Evolutionary conservation across 2,113 vertebrate species (phyloP).

Genomic region (Paradoxurus hermaphroditus): DNA sequence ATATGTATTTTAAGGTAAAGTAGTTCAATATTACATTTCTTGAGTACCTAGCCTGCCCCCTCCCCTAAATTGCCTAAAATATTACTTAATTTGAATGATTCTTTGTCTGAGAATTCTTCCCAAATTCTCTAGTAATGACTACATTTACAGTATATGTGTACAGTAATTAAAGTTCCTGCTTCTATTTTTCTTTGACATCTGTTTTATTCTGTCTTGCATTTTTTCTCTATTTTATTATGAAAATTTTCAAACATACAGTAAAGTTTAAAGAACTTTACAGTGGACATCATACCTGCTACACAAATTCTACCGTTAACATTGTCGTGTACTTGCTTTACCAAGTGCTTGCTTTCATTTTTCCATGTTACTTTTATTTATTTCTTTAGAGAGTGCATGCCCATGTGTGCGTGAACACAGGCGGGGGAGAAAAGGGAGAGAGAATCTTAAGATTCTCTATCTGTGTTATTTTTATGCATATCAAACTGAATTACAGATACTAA

Average conservation of each 20-base stretch:
- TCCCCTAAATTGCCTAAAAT: background rate
- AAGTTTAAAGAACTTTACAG: background rate
- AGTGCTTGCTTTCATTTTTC: background rate
- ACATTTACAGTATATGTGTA: background rate
- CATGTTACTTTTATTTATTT: background rate
- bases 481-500: background rate
- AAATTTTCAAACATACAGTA: background rate
- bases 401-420: too few relatives aligned
- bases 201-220: background rate
- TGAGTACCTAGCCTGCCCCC: background rate
- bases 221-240: background rate
- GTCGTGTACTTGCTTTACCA: background rate
- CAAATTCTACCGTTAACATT: background rate
- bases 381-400: too few relatives aligned
- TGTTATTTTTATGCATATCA: background rate
- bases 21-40: background rate
- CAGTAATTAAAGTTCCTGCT: background rate
- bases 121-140: background rate
- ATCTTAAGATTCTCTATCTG: too few relatives aligned
- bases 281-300: background rate
- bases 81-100: background rate
- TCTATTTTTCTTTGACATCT: background rate
- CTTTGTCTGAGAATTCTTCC: background rate
- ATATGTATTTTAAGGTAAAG: background rate
- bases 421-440: too few relatives aligned